Conservation (phyloP, 2,888 invertebrate species). For the Eupithecia abbreviata region DNA sequence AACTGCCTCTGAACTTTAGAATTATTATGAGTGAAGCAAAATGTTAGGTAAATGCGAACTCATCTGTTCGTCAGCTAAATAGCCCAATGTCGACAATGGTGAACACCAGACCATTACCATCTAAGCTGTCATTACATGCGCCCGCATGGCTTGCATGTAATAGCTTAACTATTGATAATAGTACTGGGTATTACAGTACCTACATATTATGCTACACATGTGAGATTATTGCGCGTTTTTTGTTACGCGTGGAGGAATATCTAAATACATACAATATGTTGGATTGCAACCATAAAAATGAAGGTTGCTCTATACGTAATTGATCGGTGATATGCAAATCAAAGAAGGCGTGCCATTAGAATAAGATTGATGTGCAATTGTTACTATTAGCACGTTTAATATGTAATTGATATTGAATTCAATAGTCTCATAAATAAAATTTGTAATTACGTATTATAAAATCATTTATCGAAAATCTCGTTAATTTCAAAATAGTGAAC, state of each 20-base stretch:
- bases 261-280: slow-evolving; percentile 43
- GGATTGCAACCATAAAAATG: slow-evolving; percentile 42
- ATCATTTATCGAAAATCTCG: background rate
- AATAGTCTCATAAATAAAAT: slow-evolving; percentile 13
- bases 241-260: slow-evolving; percentile 49
- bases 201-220: slow-evolving; percentile 41
- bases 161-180: slow-evolving; percentile 58
- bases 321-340: slow-evolving; percentile 45
- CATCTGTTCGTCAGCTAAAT: background rate
- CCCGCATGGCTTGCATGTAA: slow-evolving; percentile 64
- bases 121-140: slow-evolving; percentile 56
- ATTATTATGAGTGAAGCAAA: background rate
- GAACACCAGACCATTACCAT: slow-evolving; percentile 42
- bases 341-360: slow-evolving; percentile 34
- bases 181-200: slow-evolving; percentile 39
- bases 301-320: slow-evolving; percentile 44
- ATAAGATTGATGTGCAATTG: slow-evolving; percentile 42
- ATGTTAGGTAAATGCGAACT: background rate
- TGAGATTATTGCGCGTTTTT: slow-evolving; percentile 50
- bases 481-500: background rate
- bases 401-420: slow-evolving; percentile 27
- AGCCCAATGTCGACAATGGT: slow-evolving; percentile 53
- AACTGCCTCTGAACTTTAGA: background rate
- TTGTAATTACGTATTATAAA: background rate
- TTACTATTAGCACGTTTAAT: slow-evolving; percentile 30